phyloP scores from a whole-genome alignment of 2,113 vertebrate species.

The Atrichornis clamosus region DNA sequence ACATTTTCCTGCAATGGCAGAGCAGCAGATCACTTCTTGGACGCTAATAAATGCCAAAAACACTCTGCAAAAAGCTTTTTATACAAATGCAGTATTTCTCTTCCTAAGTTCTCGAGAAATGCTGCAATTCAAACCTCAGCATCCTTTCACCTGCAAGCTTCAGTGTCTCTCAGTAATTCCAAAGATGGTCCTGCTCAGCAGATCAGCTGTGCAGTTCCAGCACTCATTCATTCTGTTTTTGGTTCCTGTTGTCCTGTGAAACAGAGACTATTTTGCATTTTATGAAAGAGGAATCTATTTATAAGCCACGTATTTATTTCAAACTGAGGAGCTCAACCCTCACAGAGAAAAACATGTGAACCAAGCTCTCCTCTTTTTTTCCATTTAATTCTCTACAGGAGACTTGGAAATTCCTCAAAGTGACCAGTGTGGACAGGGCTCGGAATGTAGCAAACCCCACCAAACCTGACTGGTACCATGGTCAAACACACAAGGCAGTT shows the following conservation, averaged over 20 bases:
- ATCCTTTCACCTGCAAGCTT: background rate
- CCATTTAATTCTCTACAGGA: background rate
- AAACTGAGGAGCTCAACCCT: background rate
- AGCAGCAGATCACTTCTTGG: background rate
- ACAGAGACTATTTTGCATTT: background rate
- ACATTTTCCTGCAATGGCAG: background rate
- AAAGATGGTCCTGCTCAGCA: background rate
- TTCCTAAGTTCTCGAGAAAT: background rate
- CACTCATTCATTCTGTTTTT: background rate
- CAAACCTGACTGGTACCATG: fast-evolving
- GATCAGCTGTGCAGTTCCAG: background rate
- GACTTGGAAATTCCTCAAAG: background rate
- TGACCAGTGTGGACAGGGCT: background rate
- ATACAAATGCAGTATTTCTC: background rate
- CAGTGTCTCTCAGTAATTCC: background rate
- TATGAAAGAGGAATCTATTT: slow-evolving; percentile 35
- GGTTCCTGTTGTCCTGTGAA: background rate
- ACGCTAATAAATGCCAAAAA: background rate
- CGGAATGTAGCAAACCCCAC: background rate
- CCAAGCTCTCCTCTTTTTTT: background rate
- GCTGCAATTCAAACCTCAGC: background rate
- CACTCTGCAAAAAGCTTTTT: background rate
- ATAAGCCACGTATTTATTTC: background rate
- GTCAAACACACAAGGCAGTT: background rate
- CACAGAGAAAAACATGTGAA: background rate